Percentiles rank a stretch among this genome's conserved stretches.
Evolutionary conservation across 2,888 invertebrate genomes (phyloP).

Genomic region (Xestoiulus laeticollis): DNA sequence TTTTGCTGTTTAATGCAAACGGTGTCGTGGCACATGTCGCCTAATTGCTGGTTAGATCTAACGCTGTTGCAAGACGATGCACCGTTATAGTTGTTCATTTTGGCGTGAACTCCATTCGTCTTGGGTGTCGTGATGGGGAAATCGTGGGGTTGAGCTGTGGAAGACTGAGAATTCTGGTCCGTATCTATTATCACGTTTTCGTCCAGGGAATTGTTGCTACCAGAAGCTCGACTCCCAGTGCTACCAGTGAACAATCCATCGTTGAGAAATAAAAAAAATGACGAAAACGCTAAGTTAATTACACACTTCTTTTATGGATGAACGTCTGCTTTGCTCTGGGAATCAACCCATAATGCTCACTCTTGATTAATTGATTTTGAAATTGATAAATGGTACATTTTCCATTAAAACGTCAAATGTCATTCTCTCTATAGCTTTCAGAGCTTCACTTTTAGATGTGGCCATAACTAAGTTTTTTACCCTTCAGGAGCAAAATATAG

Average conservation of each 20-base stretch:
- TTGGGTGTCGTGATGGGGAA: conserved; percentile 44
- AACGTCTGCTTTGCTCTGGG: not conserved
- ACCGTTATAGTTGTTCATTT: conserved; percentile 52
- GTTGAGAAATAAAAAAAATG: conserved; percentile 59
- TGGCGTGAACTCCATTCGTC: conserved; percentile 48
- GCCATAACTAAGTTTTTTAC: not conserved
- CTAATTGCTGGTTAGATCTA: conserved; percentile 8
- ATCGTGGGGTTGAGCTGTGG: conserved; percentile 61
- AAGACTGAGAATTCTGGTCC: conserved; percentile 59
- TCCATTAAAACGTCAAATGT: not conserved
- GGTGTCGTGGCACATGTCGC: not conserved
- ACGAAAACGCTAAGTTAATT: conserved; percentile 49
- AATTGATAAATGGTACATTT: conserved; percentile 20
- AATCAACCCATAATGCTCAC: not conserved
- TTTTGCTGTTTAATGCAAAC: conserved; percentile 61
- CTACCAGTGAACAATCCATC: conserved; percentile 17
- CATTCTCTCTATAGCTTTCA: too few relatives aligned
- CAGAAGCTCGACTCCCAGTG: conserved; percentile 72
- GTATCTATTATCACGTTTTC: conserved; percentile 75
- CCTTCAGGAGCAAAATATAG: not conserved
- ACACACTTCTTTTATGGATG: not conserved
- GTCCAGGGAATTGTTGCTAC: conserved; percentile 81
- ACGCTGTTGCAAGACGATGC: not conserved
- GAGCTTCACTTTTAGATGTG: too few relatives aligned
- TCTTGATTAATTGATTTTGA: conserved; percentile 20